Evolutionary conservation across 2,113 vertebrate species (phyloP).

Genomic region (Vimba vimba): DNA sequence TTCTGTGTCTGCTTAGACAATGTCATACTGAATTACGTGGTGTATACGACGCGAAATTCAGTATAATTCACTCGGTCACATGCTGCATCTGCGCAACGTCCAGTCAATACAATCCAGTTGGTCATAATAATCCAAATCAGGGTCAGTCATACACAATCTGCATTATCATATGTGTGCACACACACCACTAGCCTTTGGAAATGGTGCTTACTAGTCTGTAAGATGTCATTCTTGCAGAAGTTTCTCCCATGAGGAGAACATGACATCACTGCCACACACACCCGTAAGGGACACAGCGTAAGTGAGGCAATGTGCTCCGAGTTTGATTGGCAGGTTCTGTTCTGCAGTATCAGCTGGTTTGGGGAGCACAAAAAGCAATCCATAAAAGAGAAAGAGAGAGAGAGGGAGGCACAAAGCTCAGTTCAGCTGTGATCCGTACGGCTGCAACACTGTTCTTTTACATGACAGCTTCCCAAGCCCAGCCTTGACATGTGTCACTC

Average conservation of each 20-base stretch:
- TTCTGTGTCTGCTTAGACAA: slow-evolving; percentile 51
- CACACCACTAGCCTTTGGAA: background rate
- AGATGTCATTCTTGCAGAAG: background rate
- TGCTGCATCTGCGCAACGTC: background rate
- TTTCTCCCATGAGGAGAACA: background rate
- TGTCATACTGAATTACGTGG: slow-evolving; percentile 68
- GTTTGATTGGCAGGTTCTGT: slow-evolving; percentile 37
- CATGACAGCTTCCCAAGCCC: slow-evolving; percentile 11
- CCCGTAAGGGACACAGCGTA: background rate
- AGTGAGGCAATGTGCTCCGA: background rate
- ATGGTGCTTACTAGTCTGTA: background rate
- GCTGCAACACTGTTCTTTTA: slow-evolving; percentile 12
- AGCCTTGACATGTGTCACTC: slow-evolving; percentile 16
- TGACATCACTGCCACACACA: background rate
- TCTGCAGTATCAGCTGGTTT: slow-evolving; percentile 35
- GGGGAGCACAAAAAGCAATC: background rate
- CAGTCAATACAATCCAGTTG: background rate
- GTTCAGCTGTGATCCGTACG: background rate
- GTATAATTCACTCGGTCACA: slow-evolving; percentile 1
- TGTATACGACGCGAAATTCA: slow-evolving; percentile 52
- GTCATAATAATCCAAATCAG: background rate
- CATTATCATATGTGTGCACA: slow-evolving; percentile 5
- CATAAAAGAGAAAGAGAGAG: background rate
- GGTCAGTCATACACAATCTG: background rate
- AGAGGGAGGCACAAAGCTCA: background rate